These are phyloP conservation scores for Ophion ellenae DNA, from an alignment of 2,888 invertebrate species.

Conservation along the genomic window DNA sequence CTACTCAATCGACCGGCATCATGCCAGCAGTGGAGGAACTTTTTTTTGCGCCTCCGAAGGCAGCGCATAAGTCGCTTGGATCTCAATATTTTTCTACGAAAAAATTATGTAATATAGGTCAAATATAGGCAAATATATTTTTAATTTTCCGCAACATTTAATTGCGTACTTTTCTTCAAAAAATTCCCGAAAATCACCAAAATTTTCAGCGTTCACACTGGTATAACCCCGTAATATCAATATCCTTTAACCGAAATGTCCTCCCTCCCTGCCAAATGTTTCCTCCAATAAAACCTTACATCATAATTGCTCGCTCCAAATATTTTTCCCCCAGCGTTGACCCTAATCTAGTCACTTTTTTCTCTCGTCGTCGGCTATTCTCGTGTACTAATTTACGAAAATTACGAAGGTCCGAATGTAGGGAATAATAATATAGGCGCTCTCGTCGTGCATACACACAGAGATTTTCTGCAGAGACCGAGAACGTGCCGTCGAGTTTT, in stretches of 20 bases:
- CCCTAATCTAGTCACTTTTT: conserved; percentile 26
- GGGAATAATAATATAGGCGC: conserved; percentile 52
- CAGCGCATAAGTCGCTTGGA: too few species aligned
- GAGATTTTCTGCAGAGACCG: conserved; percentile 52
- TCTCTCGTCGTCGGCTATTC: conserved; percentile 25
- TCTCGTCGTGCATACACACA: conserved; percentile 45
- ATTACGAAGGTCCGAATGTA: conserved; percentile 59
- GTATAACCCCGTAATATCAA: background rate
- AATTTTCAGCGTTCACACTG: too few species aligned
- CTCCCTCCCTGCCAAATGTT: background rate
- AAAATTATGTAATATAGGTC: too few species aligned
- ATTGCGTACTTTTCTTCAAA: too few species aligned
- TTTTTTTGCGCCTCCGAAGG: too few species aligned
- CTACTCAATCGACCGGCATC: too few species aligned
- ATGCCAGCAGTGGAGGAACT: too few species aligned
- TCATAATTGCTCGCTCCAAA: conserved; percentile 15
- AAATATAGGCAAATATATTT: too few species aligned
- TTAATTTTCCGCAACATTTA: too few species aligned
- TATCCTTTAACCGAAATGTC: background rate
- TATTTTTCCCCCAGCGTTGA: conserved; percentile 7
- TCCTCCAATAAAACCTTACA: background rate
- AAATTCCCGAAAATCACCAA: too few species aligned
- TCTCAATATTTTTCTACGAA: too few species aligned
- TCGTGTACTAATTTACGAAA: conserved; percentile 49
- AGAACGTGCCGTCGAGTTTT: conserved; percentile 51